A percentile compares a stretch with the other conserved stretches of the same genome.
Evolutionary conservation across 2,797 vertebrate genomes (phyloP).

Genomic region (Rhinella marina): DNA sequence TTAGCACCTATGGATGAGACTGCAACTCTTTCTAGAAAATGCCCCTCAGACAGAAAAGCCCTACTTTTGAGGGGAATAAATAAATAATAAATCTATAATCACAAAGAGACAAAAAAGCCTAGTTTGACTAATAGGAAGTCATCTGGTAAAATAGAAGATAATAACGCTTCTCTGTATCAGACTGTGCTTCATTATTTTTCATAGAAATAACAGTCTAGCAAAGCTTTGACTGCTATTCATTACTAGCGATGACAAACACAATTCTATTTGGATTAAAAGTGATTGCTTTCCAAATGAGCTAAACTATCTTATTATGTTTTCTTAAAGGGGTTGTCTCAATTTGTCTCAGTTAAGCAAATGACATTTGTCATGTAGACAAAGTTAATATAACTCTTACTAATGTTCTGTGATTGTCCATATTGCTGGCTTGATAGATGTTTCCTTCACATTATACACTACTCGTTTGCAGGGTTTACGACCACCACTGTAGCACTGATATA

Average conservation of each 20-base stretch:
- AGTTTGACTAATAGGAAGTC: background rate
- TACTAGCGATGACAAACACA: background rate
- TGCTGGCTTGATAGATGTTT: too few relatives aligned
- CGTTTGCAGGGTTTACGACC: too few relatives aligned
- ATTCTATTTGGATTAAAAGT: background rate
- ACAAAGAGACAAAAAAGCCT: background rate
- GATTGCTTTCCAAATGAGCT: background rate
- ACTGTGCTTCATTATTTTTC: background rate
- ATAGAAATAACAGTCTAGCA: constrained; percentile 2
- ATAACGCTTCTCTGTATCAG: background rate
- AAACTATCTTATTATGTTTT: background rate
- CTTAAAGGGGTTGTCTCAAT: background rate
- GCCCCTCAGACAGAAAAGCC: background rate
- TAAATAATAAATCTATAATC: background rate
- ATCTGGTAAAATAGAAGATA: background rate
- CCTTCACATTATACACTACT: too few relatives aligned
- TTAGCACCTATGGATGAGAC: background rate
- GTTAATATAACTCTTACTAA: too few relatives aligned
- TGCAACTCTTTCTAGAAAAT: background rate
- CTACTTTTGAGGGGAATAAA: background rate
- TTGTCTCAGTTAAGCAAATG: too few relatives aligned
- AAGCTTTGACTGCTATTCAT: constrained; percentile 17
- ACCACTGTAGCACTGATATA: too few relatives aligned
- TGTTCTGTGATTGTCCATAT: too few relatives aligned
- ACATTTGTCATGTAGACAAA: too few relatives aligned